A percentile compares a stretch with the other conserved stretches of the same genome.
Evolutionary conservation across 2,888 invertebrate species (phyloP).

Genomic region (Drosophila putrida): DNA sequence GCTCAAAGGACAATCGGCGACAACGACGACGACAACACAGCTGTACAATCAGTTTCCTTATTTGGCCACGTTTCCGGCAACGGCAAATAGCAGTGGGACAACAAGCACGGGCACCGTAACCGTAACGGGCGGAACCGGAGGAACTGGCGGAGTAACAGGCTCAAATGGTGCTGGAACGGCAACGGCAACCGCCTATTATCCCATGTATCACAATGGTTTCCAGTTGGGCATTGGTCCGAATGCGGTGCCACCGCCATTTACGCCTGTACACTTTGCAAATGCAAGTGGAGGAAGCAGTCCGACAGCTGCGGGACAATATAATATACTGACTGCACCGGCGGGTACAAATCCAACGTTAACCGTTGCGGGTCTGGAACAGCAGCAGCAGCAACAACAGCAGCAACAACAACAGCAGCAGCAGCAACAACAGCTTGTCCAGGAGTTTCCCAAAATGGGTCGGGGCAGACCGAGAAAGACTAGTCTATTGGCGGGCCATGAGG

Average conservation of each 20-base stretch:
- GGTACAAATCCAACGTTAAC: conserved; percentile 67
- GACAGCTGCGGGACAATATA: conserved; percentile 62
- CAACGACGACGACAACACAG: conserved; percentile 60
- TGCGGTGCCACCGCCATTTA: conserved; percentile 84
- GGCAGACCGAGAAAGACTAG: conserved; percentile 84
- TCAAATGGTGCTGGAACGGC: conserved; percentile 46
- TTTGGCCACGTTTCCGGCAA: conserved; percentile 83
- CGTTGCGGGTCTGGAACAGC: conserved; percentile 67
- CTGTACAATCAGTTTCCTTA: conserved; percentile 85
- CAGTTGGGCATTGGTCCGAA: conserved; percentile 84
- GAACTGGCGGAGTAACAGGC: conserved; percentile 47
- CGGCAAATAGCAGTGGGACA: conserved; percentile 39
- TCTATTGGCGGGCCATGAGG: conserved; percentile 53
- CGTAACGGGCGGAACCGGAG: conserved; percentile 53
- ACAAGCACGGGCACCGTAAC: conserved; percentile 69
- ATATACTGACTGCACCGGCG: conserved; percentile 60
- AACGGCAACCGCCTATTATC: conserved; percentile 83
- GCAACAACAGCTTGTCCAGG: conserved; percentile 78
- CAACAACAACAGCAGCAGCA: conserved; percentile 68
- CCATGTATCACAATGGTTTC: conserved; percentile 85
- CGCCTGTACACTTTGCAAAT: conserved; percentile 84
- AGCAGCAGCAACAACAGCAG: conserved; percentile 70
- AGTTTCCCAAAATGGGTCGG: conserved; percentile 84
- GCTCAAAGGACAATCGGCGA: conserved; percentile 75
- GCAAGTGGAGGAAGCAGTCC: conserved; percentile 67